Conservation (phyloP, 2,888 invertebrate species). For the Autographa pulchrina region DNA sequence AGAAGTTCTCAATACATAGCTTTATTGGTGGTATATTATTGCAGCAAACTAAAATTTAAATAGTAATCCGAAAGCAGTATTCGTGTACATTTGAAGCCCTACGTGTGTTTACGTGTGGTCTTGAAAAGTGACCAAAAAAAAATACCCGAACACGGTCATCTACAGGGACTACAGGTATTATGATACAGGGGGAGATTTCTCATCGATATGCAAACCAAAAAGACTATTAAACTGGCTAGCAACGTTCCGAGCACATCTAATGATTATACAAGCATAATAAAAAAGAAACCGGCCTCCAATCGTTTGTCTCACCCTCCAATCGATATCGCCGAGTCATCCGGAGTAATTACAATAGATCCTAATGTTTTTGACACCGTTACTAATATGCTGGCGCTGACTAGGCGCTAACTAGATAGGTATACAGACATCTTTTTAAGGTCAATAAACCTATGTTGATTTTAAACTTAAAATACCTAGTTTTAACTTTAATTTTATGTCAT, state of each 20-base stretch:
- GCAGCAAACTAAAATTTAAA: too few relatives aligned
- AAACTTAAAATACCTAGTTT: too few relatives aligned
- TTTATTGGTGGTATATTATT: too few relatives aligned
- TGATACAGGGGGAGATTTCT: too few relatives aligned
- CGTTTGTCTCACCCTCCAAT: slow-evolving; percentile 24
- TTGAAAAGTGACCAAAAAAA: too few relatives aligned
- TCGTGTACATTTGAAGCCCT: too few relatives aligned
- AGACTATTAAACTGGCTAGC: background rate
- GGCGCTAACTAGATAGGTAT: background rate
- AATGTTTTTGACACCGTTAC: slow-evolving; percentile 42
- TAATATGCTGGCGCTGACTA: slow-evolving; percentile 38
- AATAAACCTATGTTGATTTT: slow-evolving; percentile 3
- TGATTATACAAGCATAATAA: slow-evolving; percentile 37
- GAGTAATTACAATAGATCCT: slow-evolving; percentile 57
- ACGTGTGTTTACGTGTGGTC: too few relatives aligned
- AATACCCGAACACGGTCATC: too few relatives aligned
- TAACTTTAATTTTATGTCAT: background rate
- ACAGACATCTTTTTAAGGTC: background rate
- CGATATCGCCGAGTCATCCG: slow-evolving; percentile 55
- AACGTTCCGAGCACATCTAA: slow-evolving; percentile 19
- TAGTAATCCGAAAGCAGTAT: too few relatives aligned
- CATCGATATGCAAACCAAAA: too few relatives aligned
- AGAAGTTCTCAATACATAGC: background rate
- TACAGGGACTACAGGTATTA: too few relatives aligned
- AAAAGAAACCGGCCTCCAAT: slow-evolving; percentile 31